Conservation (phyloP, 2,113 vertebrate genomes). For the Dasyornis broadbenti region DNA sequence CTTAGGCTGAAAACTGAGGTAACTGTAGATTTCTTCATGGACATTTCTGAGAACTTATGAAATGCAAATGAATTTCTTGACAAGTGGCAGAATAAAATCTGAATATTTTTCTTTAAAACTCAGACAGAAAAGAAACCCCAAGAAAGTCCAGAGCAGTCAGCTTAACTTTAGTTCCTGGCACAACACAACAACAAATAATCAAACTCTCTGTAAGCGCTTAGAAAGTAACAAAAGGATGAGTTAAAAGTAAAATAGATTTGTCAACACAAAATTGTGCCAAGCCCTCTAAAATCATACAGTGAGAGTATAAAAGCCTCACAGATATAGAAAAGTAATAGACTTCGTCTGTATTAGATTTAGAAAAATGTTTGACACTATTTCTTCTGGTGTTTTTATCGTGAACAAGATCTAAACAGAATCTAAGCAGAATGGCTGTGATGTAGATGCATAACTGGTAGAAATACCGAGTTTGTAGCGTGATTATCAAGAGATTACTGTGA, state of each 20-base stretch:
- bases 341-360: not conserved
- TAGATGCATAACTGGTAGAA: not conserved
- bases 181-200: not conserved
- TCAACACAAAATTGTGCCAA: not conserved
- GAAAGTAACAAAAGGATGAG: not conserved
- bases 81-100: not conserved
- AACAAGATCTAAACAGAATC: not conserved
- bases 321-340: not conserved
- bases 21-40: not conserved
- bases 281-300: not conserved
- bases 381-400: not conserved
- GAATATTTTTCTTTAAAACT: not conserved
- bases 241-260: not conserved
- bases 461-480: fast-evolving
- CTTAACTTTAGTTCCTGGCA: not conserved
- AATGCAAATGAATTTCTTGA: not conserved
- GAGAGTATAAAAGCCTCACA: not conserved
- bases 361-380: not conserved
- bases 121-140: not conserved
- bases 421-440: not conserved
- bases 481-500: not conserved
- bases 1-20: not conserved
- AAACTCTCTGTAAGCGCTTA: not conserved
- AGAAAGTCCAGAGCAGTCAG: not conserved
- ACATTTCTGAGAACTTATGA: not conserved